These are phyloP conservation scores for Megalopta genalis DNA, from an alignment of 1,140 invertebrate genomes.

Conservation along the genomic window DNA sequence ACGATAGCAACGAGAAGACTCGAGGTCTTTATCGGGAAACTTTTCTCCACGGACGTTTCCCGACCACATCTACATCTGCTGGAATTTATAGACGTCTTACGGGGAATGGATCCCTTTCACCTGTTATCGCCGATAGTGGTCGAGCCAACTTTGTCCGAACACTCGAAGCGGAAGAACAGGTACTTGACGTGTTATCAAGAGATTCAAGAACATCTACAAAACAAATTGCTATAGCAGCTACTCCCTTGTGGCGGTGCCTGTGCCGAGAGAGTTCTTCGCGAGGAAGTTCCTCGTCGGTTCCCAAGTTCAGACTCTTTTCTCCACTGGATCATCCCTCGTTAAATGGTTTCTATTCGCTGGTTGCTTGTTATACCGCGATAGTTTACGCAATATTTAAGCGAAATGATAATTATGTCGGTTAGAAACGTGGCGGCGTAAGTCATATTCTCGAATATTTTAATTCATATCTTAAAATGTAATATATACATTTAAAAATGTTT, in stretches of 20 bases:
- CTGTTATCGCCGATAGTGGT: background rate
- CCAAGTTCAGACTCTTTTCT: background rate
- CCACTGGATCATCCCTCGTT: background rate
- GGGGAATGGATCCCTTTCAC: background rate
- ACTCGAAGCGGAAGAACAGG: background rate
- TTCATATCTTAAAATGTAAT: no score
- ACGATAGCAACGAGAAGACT: no score
- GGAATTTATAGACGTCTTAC: background rate
- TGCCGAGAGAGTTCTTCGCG: background rate
- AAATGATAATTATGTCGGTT: no score
- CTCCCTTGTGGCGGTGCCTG: background rate
- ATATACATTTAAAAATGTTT: no score
- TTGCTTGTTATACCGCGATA: background rate
- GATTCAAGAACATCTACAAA: conserved; percentile 8
- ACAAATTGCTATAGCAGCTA: conserved; percentile 3
- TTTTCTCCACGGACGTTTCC: background rate
- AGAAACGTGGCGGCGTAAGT: no score
- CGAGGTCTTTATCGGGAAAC: background rate
- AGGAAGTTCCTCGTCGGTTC: background rate
- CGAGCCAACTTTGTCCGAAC: background rate
- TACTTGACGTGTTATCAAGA: background rate
- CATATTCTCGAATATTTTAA: no score
- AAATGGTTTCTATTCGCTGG: background rate
- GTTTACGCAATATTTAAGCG: background rate
- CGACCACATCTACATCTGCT: background rate